A percentile compares a stretch with the other conserved stretches of the same genome.
Conservation (phyloP, 53 echinoderm and acorn worm species). For the Glandiceps talaboti region DNA sequence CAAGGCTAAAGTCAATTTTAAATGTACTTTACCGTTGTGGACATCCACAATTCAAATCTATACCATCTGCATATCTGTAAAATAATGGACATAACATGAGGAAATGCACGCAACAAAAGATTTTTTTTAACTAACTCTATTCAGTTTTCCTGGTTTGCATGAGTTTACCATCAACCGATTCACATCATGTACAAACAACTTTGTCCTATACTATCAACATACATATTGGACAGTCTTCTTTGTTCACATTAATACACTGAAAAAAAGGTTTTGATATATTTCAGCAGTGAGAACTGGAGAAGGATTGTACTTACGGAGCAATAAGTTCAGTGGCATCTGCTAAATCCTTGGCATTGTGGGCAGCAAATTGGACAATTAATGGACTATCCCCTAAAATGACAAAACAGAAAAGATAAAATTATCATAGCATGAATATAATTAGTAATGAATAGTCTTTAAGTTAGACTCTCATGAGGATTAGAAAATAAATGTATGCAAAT, state of each 20-base stretch:
- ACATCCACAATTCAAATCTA: slow-evolving; percentile 91
- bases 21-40: slow-evolving; percentile 53
- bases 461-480: background rate
- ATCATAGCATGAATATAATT: background rate
- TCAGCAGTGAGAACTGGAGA: no score
- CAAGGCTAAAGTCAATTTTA: no score
- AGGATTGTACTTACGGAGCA: slow-evolving; percentile 69
- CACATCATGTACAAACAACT: no score
- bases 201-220: no score
- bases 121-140: no score
- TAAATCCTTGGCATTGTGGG: slow-evolving; percentile 62
- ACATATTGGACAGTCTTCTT: no score
- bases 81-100: no score
- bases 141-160: no score
- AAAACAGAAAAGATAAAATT: background rate
- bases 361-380: slow-evolving; percentile 92
- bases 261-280: no score
- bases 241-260: no score
- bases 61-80: slow-evolving; percentile 59
- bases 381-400: slow-evolving; percentile 48
- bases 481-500: background rate
- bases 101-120: no score
- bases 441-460: background rate
- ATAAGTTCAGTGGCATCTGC: slow-evolving; percentile 84
- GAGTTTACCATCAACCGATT: no score